Evolutionary conservation across 2,113 vertebrate genomes (phyloP).

Genomic region (Platichthys flesus): DNA sequence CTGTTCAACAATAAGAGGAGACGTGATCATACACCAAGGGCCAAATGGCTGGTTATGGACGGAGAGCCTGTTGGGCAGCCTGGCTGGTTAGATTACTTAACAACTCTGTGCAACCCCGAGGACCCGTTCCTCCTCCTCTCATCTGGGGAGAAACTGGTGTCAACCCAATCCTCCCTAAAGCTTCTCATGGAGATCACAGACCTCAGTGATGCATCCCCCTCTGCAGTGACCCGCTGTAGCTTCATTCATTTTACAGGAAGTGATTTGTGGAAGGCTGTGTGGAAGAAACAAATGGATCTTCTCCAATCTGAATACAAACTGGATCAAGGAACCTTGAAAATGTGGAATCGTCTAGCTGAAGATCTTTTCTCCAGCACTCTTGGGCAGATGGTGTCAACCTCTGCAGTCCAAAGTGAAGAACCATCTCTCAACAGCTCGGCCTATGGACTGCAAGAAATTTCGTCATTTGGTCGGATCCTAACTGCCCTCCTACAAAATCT

Average conservation of each 20-base stretch:
- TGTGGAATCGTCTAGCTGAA: constrained; percentile 80
- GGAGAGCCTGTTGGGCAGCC: constrained; percentile 75
- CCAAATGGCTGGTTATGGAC: constrained; percentile 88
- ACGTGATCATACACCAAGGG: background rate
- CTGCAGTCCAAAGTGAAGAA: constrained; percentile 62
- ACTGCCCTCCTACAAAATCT: constrained; percentile 78
- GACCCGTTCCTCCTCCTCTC: constrained; percentile 77
- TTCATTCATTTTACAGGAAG: constrained; percentile 81
- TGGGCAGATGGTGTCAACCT: constrained; percentile 56
- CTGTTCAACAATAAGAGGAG: constrained; percentile 7
- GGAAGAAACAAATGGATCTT: constrained; percentile 77
- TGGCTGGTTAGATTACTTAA: constrained; percentile 85
- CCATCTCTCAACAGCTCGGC: constrained; percentile 33
- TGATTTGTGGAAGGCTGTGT: constrained; percentile 83
- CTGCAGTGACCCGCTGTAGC: constrained; percentile 76
- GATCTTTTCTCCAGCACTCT: constrained; percentile 81
- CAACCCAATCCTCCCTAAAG: constrained; percentile 62
- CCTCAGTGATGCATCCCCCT: constrained; percentile 79
- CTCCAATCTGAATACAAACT: constrained; percentile 74
- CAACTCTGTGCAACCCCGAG: constrained; percentile 74
- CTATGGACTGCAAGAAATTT: constrained; percentile 82
- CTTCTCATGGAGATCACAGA: constrained; percentile 85
- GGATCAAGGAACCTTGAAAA: constrained; percentile 59
- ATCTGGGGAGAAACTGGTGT: constrained; percentile 79
- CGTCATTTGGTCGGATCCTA: constrained; percentile 83